Evolutionary conservation across 2,113 vertebrate genomes (phyloP).

Genomic region (Copsychus sechellarum): DNA sequence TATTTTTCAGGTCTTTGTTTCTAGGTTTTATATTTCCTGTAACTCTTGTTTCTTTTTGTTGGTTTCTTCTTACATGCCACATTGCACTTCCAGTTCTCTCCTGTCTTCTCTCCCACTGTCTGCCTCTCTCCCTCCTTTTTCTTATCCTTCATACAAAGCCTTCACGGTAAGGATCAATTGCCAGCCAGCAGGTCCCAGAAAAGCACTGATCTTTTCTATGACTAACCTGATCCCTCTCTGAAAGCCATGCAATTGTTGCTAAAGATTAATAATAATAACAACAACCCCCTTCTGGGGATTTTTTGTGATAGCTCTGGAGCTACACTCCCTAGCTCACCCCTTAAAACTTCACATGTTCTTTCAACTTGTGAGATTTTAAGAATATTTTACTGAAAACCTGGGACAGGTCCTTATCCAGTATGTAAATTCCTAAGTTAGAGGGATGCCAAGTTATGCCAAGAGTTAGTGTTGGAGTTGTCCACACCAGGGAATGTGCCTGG

Average conservation of each 20-base stretch:
- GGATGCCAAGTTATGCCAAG: neutral
- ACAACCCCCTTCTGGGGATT: neutral
- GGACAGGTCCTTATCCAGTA: neutral
- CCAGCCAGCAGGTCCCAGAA: neutral
- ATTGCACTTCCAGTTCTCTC: neutral
- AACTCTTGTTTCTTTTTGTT: neutral
- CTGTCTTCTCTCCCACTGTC: neutral
- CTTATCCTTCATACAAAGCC: neutral
- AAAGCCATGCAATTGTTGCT: fast-evolving
- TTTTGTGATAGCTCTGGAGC: neutral
- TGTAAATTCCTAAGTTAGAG: neutral
- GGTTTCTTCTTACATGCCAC: fast-evolving
- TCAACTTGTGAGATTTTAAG: neutral
- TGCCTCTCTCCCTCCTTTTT: neutral
- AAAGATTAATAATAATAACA: neutral
- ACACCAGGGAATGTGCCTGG: neutral
- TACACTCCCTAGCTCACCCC: neutral
- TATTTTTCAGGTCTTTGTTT: neutral
- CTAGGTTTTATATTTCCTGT: neutral
- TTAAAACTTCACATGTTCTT: neutral
- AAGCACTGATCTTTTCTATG: neutral
- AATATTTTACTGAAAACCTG: neutral
- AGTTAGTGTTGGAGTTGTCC: neutral
- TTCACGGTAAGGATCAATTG: neutral
- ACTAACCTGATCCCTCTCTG: neutral